Base-by-base conservation (phyloP, 1,140 invertebrate genomes). In the Hestina assimilis region DNA sequence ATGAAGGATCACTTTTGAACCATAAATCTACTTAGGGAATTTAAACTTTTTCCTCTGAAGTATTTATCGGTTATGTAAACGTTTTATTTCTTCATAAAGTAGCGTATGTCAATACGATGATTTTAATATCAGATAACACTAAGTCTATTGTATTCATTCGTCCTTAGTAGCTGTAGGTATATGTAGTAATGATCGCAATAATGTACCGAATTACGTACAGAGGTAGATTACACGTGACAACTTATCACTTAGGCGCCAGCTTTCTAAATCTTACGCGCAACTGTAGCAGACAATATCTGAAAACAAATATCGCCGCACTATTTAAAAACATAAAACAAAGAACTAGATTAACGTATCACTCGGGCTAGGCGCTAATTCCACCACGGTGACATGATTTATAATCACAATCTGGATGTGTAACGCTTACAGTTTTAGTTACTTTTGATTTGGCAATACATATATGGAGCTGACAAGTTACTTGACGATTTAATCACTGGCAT, bases 291-390 rank as follows among this genome's bases (percentile, higher is more conserved):
- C 80, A 75, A 83, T 85, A 87, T 87, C 84, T 87, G 68, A 82
- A 77, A 86, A 48, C 75, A 87, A 87, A 87, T 86, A 86, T 86
- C 77, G 72, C 71, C 70, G 73, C 74, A 86, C 79, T 84, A 85
- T 87, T 84, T 84, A 85, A 84, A 80, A 83, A 83, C 79, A 83
- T 69, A 79, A 83, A 83, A 86, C 79, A 86, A 80, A 83, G 81
- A 84, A 63, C 61, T 73, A 73, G 81, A 86, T 87, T 87, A 86
- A 83, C 71, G 79, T 77, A 84, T 87, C 84, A 86, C 72, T 70
- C 67, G 59, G 23, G 68, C 72, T 59, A 61, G 50, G 65, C 58
- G 68, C 61, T 87, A 81, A 81, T 75, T 65, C 72, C 66, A 57
- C 58, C 72, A 74, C 19, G 54, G 33, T 66, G 70, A 72, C 64